A percentile compares a stretch with the other conserved stretches of the same genome.
Evolutionary conservation across 2,797 vertebrate species (phyloP).

Genomic region (Diplodus puntazzo): DNA sequence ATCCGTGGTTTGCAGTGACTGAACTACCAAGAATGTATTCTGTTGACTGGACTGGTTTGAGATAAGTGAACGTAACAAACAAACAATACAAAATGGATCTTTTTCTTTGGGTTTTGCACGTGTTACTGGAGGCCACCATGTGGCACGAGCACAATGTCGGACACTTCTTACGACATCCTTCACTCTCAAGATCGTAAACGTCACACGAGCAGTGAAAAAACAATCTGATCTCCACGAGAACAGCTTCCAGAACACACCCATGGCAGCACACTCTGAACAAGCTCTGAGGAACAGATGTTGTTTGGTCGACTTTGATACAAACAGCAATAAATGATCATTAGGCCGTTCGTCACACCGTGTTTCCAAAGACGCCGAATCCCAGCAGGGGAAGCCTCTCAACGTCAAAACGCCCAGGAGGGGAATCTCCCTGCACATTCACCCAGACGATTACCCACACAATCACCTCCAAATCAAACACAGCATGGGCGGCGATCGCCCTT

Average conservation of each 20-base stretch:
- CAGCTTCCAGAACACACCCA: neutral
- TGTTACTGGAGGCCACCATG: too few species aligned
- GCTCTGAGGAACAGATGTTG: slow-evolving; percentile 56
- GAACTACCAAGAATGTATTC: too few species aligned
- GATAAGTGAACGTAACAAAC: too few species aligned
- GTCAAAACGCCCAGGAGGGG: slow-evolving; percentile 31
- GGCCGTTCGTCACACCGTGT: slow-evolving; percentile 12
- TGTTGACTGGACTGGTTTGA: too few species aligned
- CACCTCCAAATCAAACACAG: slow-evolving; percentile 47
- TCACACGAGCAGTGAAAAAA: neutral
- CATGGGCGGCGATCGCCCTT: neutral
- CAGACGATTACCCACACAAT: slow-evolving; percentile 57
- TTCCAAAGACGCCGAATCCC: slow-evolving; percentile 22
- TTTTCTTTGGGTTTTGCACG: too few species aligned
- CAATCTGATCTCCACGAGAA: neutral
- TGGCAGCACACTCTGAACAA: slow-evolving; percentile 11
- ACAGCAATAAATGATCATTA: slow-evolving; percentile 61
- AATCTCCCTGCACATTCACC: slow-evolving; percentile 43
- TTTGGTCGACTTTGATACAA: slow-evolving; percentile 48
- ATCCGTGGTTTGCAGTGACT: too few species aligned
- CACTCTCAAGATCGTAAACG: slow-evolving; percentile 1
- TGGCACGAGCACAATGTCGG: too few species aligned
- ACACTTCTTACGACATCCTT: too few species aligned
- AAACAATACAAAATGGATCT: too few species aligned
- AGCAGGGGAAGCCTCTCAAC: slow-evolving; percentile 37